phyloP scores from a whole-genome alignment of 2,888 invertebrate species.

The Tiliacea aurago region DNA sequence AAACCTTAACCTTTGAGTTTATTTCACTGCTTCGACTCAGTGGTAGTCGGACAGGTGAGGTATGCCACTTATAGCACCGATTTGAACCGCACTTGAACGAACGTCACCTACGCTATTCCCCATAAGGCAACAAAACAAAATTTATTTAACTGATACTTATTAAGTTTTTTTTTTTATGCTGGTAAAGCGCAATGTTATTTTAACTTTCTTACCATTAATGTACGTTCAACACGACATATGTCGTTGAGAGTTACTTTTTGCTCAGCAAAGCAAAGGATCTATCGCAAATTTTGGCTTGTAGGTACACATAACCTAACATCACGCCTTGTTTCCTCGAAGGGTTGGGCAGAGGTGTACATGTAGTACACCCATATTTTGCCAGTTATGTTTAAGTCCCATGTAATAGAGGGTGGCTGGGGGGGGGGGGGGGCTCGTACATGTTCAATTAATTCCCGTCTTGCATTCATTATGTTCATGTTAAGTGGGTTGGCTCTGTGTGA shows the following conservation, averaged over 20 bases:
- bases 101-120: background rate
- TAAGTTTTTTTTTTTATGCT: background rate
- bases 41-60: background rate
- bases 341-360: too few species aligned
- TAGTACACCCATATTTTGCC: too few species aligned
- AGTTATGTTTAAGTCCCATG: too few species aligned
- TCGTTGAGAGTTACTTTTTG: conserved; percentile 8
- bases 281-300: conserved; percentile 33
- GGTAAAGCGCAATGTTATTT: background rate
- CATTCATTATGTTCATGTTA: conserved; percentile 58
- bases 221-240: background rate
- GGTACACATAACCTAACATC: too few species aligned
- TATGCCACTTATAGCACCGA: background rate
- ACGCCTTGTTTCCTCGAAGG: too few species aligned
- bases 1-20: background rate
- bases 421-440: conserved; percentile 25
- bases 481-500: conserved; percentile 43
- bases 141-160: background rate
- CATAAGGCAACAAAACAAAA: background rate
- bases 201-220: background rate
- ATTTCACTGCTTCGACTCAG: background rate
- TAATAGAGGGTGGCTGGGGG: too few species aligned
- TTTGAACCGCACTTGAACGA: background rate
- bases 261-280: conserved; percentile 1
- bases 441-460: conserved; percentile 61